Evolutionary conservation across 2,888 invertebrate species (phyloP).

Genomic region (Rosalia funebris): DNA sequence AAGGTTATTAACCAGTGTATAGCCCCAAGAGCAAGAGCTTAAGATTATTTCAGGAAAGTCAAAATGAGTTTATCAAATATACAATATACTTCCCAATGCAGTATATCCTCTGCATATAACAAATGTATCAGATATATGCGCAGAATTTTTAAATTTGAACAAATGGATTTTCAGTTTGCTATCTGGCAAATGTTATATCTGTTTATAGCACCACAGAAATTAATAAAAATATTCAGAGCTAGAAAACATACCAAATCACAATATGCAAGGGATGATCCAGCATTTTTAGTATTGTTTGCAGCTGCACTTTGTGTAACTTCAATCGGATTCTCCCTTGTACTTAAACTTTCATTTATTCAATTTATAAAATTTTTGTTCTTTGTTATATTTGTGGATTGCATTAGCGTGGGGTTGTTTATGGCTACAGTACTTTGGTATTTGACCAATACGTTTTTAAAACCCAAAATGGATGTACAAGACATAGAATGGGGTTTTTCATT

Average conservation of each 20-base stretch:
- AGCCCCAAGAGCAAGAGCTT: constrained; percentile 44
- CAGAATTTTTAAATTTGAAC: constrained; percentile 87
- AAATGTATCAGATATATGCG: constrained; percentile 89
- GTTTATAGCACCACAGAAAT: constrained; percentile 95
- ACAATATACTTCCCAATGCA: constrained; percentile 76
- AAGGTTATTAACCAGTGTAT: constrained; percentile 96
- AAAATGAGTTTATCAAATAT: constrained; percentile 53
- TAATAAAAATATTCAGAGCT: constrained; percentile 96
- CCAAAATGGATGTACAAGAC: constrained; percentile 75
- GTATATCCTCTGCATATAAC: constrained; percentile 84
- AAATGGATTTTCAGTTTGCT: constrained; percentile 99
- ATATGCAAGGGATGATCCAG: constrained; percentile 98
- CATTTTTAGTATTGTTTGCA: constrained; percentile 91
- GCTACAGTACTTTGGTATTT: constrained; percentile 59
- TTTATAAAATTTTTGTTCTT: constrained; percentile 88
- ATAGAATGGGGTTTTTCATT: constrained; percentile 99
- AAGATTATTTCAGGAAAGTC: constrained; percentile 27
- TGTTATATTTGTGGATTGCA: constrained; percentile 94
- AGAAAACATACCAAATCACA: constrained; percentile 99
- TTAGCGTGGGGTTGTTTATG: constrained; percentile 61
- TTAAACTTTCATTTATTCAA: constrained; percentile 75
- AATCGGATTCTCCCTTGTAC: constrained; percentile 84
- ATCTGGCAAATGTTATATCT: constrained; percentile 99
- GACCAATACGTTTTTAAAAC: constrained; percentile 80
- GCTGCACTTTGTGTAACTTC: constrained; percentile 88